These are phyloP conservation scores for Sitobion miscanthi DNA, from an alignment of 1,140 invertebrate species.

Conservation along the genomic window DNA sequence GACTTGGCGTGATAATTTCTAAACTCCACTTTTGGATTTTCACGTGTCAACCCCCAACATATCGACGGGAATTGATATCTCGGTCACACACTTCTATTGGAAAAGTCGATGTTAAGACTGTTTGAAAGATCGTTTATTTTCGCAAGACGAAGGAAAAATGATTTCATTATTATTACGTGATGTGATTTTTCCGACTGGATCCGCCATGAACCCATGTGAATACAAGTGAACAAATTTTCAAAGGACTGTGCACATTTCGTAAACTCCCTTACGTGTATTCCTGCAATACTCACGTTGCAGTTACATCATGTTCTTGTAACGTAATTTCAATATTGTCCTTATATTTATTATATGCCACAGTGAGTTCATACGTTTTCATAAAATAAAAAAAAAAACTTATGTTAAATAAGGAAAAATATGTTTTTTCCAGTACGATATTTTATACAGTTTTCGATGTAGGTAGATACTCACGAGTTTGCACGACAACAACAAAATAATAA, in stretches of 20 bases:
- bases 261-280: neutral
- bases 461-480: neutral
- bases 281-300: neutral
- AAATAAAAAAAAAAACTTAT: neutral
- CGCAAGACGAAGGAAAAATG: neutral
- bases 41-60: accelerated
- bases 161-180: neutral
- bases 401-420: neutral
- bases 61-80: neutral
- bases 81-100: neutral
- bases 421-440: neutral
- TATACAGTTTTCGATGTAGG: neutral
- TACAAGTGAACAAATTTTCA: conserved; percentile 7
- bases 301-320: neutral
- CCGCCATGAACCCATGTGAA: neutral
- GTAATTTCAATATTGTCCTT: neutral
- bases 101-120: neutral
- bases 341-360: neutral
- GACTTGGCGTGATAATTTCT: neutral
- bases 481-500: neutral
- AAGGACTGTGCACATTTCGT: neutral
- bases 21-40: neutral
- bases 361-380: neutral
- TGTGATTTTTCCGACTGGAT: neutral
- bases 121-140: neutral